These are phyloP conservation scores for Megaceryle alcyon DNA, from an alignment of 2,797 vertebrate genomes.

Conservation along the genomic window DNA sequence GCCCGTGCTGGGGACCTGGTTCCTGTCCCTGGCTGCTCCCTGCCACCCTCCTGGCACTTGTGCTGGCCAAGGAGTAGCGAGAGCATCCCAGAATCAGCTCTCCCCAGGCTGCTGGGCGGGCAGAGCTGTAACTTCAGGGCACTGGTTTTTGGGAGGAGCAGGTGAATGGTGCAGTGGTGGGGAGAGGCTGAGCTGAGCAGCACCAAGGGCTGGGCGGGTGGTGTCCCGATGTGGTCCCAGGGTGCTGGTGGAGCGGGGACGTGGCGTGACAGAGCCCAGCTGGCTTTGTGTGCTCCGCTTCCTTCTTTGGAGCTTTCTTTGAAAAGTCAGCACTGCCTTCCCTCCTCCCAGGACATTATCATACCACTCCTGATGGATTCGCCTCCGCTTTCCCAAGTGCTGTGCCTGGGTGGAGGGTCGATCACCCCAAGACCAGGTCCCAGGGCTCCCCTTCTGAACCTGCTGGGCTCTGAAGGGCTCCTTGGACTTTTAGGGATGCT, in stretches of 20 bases:
- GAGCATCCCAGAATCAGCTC: not conserved
- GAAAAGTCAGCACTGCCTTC: not conserved
- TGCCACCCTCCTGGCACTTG: fast-evolving
- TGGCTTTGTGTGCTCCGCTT: not conserved
- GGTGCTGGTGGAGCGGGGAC: not conserved
- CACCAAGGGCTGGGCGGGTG: not conserved
- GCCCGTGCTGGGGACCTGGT: fast-evolving
- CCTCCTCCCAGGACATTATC: not conserved
- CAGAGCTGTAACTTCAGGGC: not conserved
- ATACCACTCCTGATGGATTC: not conserved
- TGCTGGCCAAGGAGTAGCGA: fast-evolving
- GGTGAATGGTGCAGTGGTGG: not conserved
- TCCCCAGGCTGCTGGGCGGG: fast-evolving
- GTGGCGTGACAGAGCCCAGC: not conserved
- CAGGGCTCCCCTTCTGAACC: not conserved
- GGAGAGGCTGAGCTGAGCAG: not conserved
- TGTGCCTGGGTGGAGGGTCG: not conserved
- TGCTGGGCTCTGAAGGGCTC: not conserved
- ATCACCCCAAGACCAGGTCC: not conserved
- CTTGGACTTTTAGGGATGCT: fast-evolving
- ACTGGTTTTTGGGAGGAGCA: not conserved
- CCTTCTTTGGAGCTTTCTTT: constrained; percentile 68
- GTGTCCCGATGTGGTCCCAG: not conserved
- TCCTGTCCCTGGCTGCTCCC: not conserved
- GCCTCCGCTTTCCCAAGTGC: not conserved